These are phyloP conservation scores for Nomada goodeniana DNA, from an alignment of 2,888 invertebrate species.

Conservation along the genomic window DNA sequence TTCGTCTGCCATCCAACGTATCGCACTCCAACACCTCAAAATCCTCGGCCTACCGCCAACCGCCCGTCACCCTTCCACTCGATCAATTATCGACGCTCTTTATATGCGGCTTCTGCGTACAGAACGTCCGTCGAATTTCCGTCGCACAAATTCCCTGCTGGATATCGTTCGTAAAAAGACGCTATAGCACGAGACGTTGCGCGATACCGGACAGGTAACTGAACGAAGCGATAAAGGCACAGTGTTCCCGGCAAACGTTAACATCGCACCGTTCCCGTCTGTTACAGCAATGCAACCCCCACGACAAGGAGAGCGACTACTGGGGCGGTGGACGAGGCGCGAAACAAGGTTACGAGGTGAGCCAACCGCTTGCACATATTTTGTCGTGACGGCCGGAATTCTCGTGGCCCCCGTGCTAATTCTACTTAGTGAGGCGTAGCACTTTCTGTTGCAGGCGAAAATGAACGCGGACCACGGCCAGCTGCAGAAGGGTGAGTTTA, in stretches of 20 bases:
- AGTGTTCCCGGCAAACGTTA: not conserved
- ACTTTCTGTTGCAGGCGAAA: slow-evolving; percentile 85
- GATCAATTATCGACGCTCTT: slow-evolving; percentile 66
- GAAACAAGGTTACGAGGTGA: slow-evolving; percentile 84
- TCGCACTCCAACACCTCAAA: slow-evolving; percentile 49
- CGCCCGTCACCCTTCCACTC: slow-evolving; percentile 37
- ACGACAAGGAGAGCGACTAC: slow-evolving; percentile 83
- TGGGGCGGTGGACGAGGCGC: slow-evolving; percentile 82
- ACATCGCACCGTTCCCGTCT: slow-evolving; percentile 44
- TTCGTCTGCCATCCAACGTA: slow-evolving; percentile 49
- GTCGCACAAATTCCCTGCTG: too few relatives aligned
- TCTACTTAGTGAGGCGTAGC: slow-evolving; percentile 83
- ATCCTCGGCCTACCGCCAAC: slow-evolving; percentile 31
- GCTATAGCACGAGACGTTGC: too few relatives aligned
- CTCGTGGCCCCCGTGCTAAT: slow-evolving; percentile 68
- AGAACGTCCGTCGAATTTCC: too few relatives aligned
- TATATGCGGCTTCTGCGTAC: not conserved
- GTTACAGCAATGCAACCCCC: slow-evolving; percentile 83
- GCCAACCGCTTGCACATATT: slow-evolving; percentile 69
- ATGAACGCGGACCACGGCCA: slow-evolving; percentile 85
- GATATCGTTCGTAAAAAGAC: too few relatives aligned
- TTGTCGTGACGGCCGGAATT: slow-evolving; percentile 56
- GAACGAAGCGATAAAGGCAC: too few relatives aligned
- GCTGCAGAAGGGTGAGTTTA: slow-evolving; percentile 85
- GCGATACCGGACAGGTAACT: too few relatives aligned